A percentile compares a stretch with the other conserved stretches of the same genome.
These are phyloP conservation scores for Pristionchus entomophagus DNA, from an alignment of 2,888 invertebrate genomes.

Conservation along the genomic window DNA sequence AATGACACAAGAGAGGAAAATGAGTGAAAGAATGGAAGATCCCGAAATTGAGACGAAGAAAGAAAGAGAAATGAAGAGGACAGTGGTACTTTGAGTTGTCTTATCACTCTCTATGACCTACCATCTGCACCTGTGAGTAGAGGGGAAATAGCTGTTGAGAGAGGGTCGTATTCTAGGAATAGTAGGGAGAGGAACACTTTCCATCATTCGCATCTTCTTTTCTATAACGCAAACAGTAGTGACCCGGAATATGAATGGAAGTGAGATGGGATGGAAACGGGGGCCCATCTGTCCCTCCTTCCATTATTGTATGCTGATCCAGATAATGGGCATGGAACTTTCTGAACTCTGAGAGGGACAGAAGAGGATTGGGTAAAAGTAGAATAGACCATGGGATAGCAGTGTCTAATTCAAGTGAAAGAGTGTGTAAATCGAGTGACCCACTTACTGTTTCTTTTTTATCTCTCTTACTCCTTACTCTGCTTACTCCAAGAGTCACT, in stretches of 20 bases:
- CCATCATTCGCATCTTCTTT: conserved; percentile 11
- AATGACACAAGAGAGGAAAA: conserved; percentile 40
- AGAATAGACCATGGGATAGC: too few relatives aligned
- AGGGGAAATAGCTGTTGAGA: background rate
- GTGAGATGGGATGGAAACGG: background rate
- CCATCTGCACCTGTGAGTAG: background rate
- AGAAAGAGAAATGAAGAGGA: background rate
- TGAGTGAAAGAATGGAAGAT: conserved; percentile 22
- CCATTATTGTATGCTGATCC: conserved; percentile 12
- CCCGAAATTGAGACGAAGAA: conserved; percentile 28
- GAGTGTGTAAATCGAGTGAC: too few relatives aligned
- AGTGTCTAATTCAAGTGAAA: conserved; percentile 6
- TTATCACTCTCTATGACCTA: background rate
- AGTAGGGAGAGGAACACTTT: background rate
- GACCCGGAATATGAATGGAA: conserved; percentile 40
- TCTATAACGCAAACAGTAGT: conserved; percentile 14
- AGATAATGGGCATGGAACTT: background rate
- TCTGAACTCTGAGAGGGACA: background rate
- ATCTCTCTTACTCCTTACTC: too few relatives aligned
- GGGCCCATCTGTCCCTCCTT: background rate
- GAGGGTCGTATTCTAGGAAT: background rate
- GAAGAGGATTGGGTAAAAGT: background rate
- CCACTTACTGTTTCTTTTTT: too few relatives aligned
- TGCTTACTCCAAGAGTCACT: too few relatives aligned
- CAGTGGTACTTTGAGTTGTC: background rate